Conservation (phyloP, 2,888 invertebrate species). For the Xestia rhomboidea region DNA sequence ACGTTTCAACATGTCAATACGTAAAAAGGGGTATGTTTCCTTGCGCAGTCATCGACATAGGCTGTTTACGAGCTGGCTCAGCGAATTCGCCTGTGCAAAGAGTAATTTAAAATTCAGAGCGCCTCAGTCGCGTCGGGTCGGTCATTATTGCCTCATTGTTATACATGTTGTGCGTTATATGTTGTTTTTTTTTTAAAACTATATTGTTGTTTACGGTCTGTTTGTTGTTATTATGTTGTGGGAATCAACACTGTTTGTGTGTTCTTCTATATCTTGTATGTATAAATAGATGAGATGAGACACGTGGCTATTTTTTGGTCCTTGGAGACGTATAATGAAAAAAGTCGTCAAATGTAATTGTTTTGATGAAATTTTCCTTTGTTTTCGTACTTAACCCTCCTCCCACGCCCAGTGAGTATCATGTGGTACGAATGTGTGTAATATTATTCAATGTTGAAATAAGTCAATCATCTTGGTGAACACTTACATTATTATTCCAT, state of each 20-base stretch:
- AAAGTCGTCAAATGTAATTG: conserved; percentile 11
- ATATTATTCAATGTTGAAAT: conserved; percentile 28
- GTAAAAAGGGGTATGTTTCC: conserved; percentile 59
- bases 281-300: conserved; percentile 1
- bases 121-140: conserved; percentile 77
- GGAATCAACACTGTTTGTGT: background rate
- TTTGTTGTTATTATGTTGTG: conserved; percentile 23
- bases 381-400: background rate
- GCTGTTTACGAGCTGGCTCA: conserved; percentile 83
- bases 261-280: background rate
- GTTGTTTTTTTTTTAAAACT: conserved; percentile 62
- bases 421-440: conserved; percentile 11
- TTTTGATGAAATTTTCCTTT: conserved; percentile 27
- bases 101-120: conserved; percentile 89
- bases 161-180: conserved; percentile 65
- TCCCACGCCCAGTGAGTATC: background rate
- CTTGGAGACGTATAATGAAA: conserved; percentile 24
- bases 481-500: background rate
- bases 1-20: conserved; percentile 40
- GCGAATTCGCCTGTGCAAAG: conserved; percentile 84
- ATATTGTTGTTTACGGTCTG: conserved; percentile 48
- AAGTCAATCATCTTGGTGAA: conserved; percentile 10
- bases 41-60: conserved; percentile 64
- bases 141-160: conserved; percentile 83
- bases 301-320: conserved; percentile 6